Evolutionary conservation across 2,888 invertebrate species (phyloP).

Genomic region (Melinopterus prodromus): DNA sequence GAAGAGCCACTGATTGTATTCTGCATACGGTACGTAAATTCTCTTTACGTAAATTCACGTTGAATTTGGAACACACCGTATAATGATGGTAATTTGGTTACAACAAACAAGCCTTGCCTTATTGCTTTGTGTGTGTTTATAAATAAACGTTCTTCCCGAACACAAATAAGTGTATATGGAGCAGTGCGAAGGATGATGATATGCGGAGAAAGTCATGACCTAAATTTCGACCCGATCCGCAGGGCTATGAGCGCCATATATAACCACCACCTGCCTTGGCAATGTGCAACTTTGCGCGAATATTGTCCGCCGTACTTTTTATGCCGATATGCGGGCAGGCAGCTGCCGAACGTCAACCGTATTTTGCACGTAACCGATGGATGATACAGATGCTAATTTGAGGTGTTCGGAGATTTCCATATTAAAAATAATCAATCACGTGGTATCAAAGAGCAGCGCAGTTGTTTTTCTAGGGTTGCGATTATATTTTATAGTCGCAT

Average conservation of each 20-base stretch:
- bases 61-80: neutral
- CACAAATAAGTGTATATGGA: neutral
- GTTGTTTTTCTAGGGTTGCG: too few species aligned
- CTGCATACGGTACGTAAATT: neutral
- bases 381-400: neutral
- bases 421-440: too few species aligned
- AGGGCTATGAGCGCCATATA: neutral
- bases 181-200: slow-evolving; percentile 4
- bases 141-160: neutral
- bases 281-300: neutral
- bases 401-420: neutral
- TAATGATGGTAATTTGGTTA: neutral
- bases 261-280: neutral
- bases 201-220: neutral
- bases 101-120: neutral
- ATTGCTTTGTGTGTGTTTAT: neutral
- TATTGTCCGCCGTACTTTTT: neutral
- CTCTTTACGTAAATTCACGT: neutral
- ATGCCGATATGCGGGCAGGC: neutral
- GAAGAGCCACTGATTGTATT: neutral
- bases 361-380: neutral
- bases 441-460: too few species aligned
- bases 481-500: too few species aligned
- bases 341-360: neutral
- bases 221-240: neutral